Percentiles rank a stretch among this genome's conserved stretches.
Evolutionary conservation across 2,888 invertebrate genomes (phyloP).

Genomic region (Onthophagus sagittarius): DNA sequence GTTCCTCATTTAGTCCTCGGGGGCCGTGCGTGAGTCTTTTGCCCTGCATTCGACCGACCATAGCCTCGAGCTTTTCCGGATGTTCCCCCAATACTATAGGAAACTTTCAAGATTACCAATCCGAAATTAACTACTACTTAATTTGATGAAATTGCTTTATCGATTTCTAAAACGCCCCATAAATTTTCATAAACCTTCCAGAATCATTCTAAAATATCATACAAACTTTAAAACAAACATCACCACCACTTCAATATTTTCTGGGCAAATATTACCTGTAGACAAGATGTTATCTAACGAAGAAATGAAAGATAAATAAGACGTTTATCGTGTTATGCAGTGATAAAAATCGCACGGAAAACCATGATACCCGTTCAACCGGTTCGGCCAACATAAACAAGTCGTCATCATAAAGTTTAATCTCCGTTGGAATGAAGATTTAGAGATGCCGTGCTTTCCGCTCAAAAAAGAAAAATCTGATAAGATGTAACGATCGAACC

Average conservation of each 20-base stretch:
- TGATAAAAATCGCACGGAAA: neutral
- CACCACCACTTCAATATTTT: too few relatives aligned
- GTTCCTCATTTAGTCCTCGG: slow-evolving; percentile 31
- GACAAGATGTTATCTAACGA: neutral
- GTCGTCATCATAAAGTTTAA: neutral
- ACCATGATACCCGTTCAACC: neutral
- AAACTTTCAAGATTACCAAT: neutral
- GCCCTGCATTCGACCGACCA: neutral
- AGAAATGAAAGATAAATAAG: neutral
- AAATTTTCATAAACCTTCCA: too few relatives aligned
- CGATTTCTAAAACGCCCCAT: neutral
- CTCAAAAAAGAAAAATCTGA: neutral
- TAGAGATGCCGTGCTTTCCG: neutral
- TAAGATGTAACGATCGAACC: neutral
- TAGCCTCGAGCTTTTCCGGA: neutral
- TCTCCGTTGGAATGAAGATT: neutral
- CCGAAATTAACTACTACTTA: neutral
- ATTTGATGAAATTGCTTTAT: neutral
- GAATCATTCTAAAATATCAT: too few relatives aligned
- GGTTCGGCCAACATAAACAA: neutral
- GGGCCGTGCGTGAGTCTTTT: slow-evolving; percentile 39
- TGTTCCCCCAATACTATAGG: neutral
- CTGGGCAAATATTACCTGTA: neutral
- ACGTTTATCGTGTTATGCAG: neutral
- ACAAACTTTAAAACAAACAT: too few relatives aligned